Base-by-base conservation (phyloP, 2,113 vertebrate genomes). In the Barbus barbus region DNA sequence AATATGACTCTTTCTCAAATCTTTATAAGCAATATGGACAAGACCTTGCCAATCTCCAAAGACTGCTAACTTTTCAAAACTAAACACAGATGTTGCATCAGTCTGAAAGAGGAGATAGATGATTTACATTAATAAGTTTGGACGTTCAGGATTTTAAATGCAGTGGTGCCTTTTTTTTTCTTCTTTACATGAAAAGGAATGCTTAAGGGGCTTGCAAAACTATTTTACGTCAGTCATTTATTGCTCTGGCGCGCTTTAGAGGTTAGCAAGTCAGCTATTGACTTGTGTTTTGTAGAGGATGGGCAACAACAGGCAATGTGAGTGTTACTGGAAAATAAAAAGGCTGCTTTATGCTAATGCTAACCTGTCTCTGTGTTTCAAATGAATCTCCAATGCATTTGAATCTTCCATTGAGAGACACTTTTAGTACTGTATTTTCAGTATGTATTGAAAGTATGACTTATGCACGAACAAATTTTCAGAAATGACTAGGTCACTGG, bases 241-340 rank as follows among this genome's bases (percentile, higher is more conserved):
- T 87, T 77, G 60, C 80, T 63, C 73, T 24, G 81, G 65, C 28
- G 38, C 51, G 83, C 63, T 67, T 82, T 78, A 60, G 83, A 82
- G 46, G 78, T 86, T 38, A 46, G 28, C 46, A 58, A 56, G 46
- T 41, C 69, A 1, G 78, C 81, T 65, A 84, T n/a, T n/a, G n/a
- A 60, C 67, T 51, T 28, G 67, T 38, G 65, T 26, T 46, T 72
- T 71, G 73, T 58, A 41, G 7, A 78, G 53, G 53, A 78, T 24
- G 76, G 36, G 56, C 20, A 33, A 60, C 33, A 16, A 16, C 33
- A 61, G 7, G 53, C 53, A 56, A 6, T 13, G 11, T 11, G 56
- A 41, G 13, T 78, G 51, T 78, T 56, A 8, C 72, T 28, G 13
- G 41, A 41, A 44, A 72, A 72, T 14, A 44, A 20, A 76, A 0